Evolutionary conservation across 2,888 invertebrate species (phyloP), one percentile per base, ranked within the genome.

Genomic region (Silvanus unidentatus): DNA sequence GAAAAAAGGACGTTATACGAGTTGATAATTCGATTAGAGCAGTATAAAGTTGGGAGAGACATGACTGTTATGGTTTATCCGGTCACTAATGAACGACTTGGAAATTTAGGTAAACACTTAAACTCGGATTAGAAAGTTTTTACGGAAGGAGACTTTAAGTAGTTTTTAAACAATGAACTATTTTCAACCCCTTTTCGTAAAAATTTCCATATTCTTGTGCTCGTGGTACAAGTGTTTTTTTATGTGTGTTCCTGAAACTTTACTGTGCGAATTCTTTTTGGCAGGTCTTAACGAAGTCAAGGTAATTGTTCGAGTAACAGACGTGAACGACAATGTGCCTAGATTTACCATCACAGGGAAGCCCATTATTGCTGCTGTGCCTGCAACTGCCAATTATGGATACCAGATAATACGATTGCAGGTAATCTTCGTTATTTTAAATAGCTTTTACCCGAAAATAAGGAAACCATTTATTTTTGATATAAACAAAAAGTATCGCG

Each of bases 251-350:
- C 12, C 30, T 27, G 22, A 9, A 9, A 28, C 3, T 12, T 34
- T 14, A n/a, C 12, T 28, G 5, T 12, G 39, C 14, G n/a, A n/a
- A n/a, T 29, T 45, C 15, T 14, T 8, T 10, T 28, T 28, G 28
- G 6, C 54, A 72, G 75, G 73, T 42, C 64, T 74, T 35, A 89
- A 84, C 63, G 91, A 91, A 66, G 88, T 88, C 1, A 84, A 88
- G 65, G 79, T 91, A 1, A 77, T 89, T 1, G 79, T 91, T 0
- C 77, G 82, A 57, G 81, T 92, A 43, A 79, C 80, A 38, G 91
- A 92, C 66, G 81, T 84, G 1, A 92, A 92, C 62, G 91, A 92
- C 63, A 90, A 92, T 65, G 73, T 84, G 2, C 91, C 91, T 0
- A 81, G 77, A 59, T 92, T 92, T 64, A 78, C 78, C 2, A 80